These are phyloP conservation scores for Leucoptera coffeella DNA, from an alignment of 2,888 invertebrate species.

Conservation along the genomic window DNA sequence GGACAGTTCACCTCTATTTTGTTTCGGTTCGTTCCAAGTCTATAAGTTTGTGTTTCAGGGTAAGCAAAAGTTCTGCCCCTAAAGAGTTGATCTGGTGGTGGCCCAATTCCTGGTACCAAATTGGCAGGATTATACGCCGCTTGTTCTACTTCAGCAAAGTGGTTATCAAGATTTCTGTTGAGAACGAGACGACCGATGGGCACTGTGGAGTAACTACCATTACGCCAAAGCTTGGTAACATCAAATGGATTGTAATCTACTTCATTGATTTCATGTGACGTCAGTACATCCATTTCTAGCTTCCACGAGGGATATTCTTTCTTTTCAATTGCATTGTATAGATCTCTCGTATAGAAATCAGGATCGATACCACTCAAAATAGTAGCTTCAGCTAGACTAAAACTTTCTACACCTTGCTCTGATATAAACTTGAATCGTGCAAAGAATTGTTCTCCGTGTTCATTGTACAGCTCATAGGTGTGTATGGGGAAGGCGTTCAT, in stretches of 20 bases:
- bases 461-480: constrained; percentile 81
- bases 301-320: constrained; percentile 65
- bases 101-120: constrained; percentile 76
- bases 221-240: constrained; percentile 79
- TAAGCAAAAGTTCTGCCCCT: constrained; percentile 72
- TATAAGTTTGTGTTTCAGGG: constrained; percentile 66
- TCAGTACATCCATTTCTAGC: constrained; percentile 73
- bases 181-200: constrained; percentile 73
- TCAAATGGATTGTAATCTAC: constrained; percentile 80
- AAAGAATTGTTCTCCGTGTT: constrained; percentile 60
- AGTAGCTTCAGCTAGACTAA: constrained; percentile 57
- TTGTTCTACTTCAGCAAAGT: constrained; percentile 81
- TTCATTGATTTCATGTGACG: constrained; percentile 64
- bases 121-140: constrained; percentile 76
- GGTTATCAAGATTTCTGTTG: constrained; percentile 77
- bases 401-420: constrained; percentile 75
- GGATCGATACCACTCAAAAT: constrained; percentile 66
- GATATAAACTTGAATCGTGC: constrained; percentile 89
- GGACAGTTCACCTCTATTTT: constrained; percentile 88
- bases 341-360: constrained; percentile 77
- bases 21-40: constrained; percentile 80
- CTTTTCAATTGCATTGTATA: constrained; percentile 79
- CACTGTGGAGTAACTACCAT: constrained; percentile 68
- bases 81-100: constrained; percentile 80
- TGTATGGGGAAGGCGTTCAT: constrained; percentile 91